Evolutionary conservation across 2,888 invertebrate genomes (phyloP).

Genomic region (Trissonchulus latispiculum): DNA sequence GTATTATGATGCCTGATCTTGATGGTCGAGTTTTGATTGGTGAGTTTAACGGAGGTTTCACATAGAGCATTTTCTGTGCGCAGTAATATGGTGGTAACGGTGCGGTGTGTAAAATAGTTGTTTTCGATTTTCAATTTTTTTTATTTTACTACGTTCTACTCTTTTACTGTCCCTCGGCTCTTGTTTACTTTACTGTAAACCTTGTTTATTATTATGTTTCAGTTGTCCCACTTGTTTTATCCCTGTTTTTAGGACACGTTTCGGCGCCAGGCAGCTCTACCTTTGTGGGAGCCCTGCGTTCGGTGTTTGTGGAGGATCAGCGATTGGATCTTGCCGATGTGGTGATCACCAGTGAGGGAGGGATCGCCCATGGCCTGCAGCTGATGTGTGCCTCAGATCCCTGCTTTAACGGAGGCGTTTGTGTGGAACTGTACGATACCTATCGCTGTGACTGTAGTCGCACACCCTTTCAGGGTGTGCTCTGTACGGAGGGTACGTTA

Average conservation of each 20-base stretch:
- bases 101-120: too few relatives aligned
- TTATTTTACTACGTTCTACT: too few relatives aligned
- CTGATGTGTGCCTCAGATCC: neutral
- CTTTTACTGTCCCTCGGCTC: too few relatives aligned
- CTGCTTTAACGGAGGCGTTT: slow-evolving; percentile 8
- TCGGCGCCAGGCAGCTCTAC: neutral
- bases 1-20: neutral
- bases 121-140: too few relatives aligned
- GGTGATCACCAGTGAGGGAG: neutral
- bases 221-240: too few relatives aligned
- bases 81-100: too few relatives aligned
- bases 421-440: slow-evolving; percentile 4
- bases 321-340: neutral
- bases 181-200: too few relatives aligned
- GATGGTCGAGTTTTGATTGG: neutral
- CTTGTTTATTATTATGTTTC: too few relatives aligned
- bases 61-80: too few relatives aligned
- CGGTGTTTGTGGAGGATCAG: neutral
- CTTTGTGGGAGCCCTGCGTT: neutral
- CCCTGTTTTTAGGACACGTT: neutral
- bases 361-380: neutral
- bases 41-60: too few relatives aligned
- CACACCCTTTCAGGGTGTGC: neutral
- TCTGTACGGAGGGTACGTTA: neutral
- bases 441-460: slow-evolving; percentile 5